A percentile compares a stretch with the other conserved stretches of the same genome.
Conservation (phyloP, 2,797 vertebrate species). For the Hemitrygon akajei region DNA sequence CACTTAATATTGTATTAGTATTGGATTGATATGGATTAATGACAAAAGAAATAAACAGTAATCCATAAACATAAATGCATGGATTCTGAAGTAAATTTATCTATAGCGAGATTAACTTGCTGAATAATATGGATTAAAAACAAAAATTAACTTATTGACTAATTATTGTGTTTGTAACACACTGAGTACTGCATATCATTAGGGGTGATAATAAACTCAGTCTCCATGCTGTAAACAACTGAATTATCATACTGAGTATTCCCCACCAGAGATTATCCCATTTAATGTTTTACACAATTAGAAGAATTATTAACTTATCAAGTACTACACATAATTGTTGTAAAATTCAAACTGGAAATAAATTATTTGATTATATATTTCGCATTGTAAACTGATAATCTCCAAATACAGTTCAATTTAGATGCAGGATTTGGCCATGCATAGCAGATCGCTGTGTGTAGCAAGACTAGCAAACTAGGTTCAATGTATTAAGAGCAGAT, state of each 20-base stretch:
- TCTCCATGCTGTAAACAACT: background rate
- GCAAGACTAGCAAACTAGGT: background rate
- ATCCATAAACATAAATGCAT: too few species aligned
- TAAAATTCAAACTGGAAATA: too few species aligned
- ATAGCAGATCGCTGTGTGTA: background rate
- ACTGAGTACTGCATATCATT: background rate
- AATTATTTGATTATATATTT: background rate
- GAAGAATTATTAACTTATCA: background rate
- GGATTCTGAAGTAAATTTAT: background rate
- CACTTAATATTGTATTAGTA: background rate
- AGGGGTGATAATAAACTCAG: background rate
- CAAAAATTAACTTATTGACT: background rate
- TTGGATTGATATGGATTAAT: background rate
- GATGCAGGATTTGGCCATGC: background rate
- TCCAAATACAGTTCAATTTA: background rate
- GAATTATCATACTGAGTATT: background rate
- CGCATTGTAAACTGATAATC: background rate
- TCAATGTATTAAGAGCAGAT: too few species aligned
- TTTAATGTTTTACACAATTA: background rate
- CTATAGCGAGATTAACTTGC: background rate
- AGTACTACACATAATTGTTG: background rate
- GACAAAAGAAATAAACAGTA: background rate
- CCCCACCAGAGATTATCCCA: background rate
- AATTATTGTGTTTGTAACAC: background rate
- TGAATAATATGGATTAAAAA: background rate